Evolutionary conservation across 2,113 vertebrate species (phyloP).

Genomic region (Oceanodroma tethys): DNA sequence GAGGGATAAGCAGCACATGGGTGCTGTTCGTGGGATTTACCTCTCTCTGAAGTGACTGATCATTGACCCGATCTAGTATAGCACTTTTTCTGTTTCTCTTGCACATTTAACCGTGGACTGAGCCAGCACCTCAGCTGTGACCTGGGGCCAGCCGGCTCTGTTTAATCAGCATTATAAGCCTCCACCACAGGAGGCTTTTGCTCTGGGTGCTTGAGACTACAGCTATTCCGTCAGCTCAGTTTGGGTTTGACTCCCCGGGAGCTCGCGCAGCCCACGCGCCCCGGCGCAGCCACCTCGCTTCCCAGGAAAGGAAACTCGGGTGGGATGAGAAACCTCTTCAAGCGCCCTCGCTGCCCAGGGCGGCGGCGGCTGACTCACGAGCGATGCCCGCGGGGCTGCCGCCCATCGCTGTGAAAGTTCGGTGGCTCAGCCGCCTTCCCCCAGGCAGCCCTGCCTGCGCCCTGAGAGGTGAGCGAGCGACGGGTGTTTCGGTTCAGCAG

Average conservation of each 20-base stretch:
- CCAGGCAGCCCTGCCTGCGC: neutral
- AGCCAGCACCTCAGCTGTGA: neutral
- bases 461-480: rapidly evolving
- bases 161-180: neutral
- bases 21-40: neutral
- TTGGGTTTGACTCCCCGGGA: slow-evolving; percentile 46
- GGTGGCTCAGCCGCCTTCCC: neutral
- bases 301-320: slow-evolving; percentile 51
- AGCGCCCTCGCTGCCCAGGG: neutral
- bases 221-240: slow-evolving; percentile 19
- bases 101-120: neutral
- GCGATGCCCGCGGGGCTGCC: neutral
- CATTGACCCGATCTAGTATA: neutral
- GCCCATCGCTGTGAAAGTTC: neutral
- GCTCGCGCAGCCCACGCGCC: neutral
- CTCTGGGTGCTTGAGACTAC: neutral
- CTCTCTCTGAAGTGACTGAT: neutral
- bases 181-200: neutral
- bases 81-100: neutral
- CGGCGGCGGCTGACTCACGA: neutral
- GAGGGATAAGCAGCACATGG: neutral
- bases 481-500: neutral
- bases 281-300: neutral
- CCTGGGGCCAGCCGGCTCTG: neutral
- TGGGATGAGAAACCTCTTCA: slow-evolving; percentile 50